These are phyloP conservation scores for Odontesthes bonariensis DNA, from an alignment of 2,113 vertebrate genomes.

Conservation along the genomic window DNA sequence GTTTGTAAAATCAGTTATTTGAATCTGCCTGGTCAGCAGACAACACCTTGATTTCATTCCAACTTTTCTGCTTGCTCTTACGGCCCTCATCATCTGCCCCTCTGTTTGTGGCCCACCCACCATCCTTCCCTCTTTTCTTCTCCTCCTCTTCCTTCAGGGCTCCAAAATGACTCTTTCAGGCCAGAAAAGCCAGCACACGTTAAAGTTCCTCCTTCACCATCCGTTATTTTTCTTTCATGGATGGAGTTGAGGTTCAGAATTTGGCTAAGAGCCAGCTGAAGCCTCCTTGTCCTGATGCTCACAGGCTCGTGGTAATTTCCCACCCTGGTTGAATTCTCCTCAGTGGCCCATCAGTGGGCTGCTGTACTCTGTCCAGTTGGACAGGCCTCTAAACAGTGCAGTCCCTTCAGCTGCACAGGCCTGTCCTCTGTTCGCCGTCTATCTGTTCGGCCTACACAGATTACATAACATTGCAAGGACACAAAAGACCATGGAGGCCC, in stretches of 20 bases:
- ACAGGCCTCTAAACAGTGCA: constrained; percentile 61
- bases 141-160: background rate
- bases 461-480: constrained; percentile 68
- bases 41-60: no score
- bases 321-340: constrained; percentile 53
- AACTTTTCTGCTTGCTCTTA: no score
- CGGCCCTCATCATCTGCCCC: no score
- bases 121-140: constrained; percentile 4
- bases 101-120: background rate
- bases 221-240: constrained; percentile 3
- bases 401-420: constrained; percentile 68
- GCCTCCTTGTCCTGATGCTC: constrained; percentile 31
- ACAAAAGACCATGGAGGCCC: constrained; percentile 65
- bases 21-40: no score
- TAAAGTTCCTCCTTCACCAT: background rate
- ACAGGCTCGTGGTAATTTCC: constrained; percentile 38
- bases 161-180: background rate
- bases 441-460: constrained; percentile 54
- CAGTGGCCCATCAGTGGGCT: constrained; percentile 42
- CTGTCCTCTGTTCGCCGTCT: constrained; percentile 58
- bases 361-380: constrained; percentile 62
- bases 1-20: no score
- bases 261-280: background rate
- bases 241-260: constrained; percentile 12
- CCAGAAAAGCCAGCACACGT: background rate